Conservation (phyloP, 2,888 invertebrate species). For the Caenorhabditis zanzibari region DNA sequence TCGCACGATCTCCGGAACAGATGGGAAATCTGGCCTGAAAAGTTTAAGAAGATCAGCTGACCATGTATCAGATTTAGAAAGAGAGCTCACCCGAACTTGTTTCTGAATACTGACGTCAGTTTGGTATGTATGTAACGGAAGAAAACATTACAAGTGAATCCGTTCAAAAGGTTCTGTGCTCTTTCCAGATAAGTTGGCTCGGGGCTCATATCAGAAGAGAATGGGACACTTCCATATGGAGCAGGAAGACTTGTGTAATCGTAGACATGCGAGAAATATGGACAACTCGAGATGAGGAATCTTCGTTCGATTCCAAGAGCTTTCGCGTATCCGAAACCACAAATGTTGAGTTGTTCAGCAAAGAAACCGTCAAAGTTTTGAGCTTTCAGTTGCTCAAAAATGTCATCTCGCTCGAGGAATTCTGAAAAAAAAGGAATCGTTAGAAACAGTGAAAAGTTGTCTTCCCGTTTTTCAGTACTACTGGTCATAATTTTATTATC, state of each 20-base stretch:
- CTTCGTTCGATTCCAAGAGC: constrained; percentile 71
- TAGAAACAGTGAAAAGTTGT: not conserved
- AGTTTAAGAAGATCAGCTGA: not conserved
- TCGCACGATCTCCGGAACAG: constrained; percentile 62
- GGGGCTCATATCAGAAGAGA: constrained; percentile 36
- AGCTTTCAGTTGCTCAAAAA: constrained; percentile 59
- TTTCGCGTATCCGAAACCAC: constrained; percentile 71
- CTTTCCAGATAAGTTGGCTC: constrained; percentile 54
- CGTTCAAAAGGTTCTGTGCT: constrained; percentile 9
- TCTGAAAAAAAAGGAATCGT: constrained; percentile 48
- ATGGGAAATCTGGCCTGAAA: constrained; percentile 72
- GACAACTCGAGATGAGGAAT: constrained; percentile 71
- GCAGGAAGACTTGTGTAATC: constrained; percentile 45
- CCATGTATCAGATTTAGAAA: constrained; percentile 1
- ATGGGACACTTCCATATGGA: constrained; percentile 44
- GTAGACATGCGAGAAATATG: constrained; percentile 27
- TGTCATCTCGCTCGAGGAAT: constrained; percentile 56
- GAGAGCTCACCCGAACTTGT: constrained; percentile 50
- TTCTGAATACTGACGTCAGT: constrained; percentile 42
- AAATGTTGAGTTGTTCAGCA: constrained; percentile 72
- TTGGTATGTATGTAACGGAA: constrained; percentile 15
- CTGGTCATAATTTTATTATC: not conserved
- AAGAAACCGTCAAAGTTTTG: constrained; percentile 75
- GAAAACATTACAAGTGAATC: constrained; percentile 9
- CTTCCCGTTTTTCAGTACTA: too few species aligned